These are phyloP conservation scores for Corythornis vintsioides DNA, from an alignment of 2,113 vertebrate species.

Conservation along the genomic window DNA sequence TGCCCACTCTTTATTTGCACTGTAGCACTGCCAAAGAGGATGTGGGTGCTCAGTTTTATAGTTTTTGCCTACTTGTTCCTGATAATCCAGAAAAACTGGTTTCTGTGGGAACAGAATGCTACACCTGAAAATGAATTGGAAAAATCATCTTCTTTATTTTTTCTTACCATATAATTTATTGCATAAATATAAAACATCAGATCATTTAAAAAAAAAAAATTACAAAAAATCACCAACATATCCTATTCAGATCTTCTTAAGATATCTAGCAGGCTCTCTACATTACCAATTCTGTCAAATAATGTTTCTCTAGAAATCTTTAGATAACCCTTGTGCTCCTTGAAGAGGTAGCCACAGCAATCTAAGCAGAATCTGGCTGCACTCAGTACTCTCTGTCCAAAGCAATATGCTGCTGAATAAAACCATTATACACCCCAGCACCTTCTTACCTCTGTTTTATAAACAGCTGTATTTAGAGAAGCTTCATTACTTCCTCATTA, in stretches of 20 bases:
- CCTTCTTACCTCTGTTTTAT: slow-evolving; percentile 21
- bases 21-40: slow-evolving; percentile 29
- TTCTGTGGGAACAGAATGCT: not conserved
- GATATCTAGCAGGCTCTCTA: not conserved
- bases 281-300: not conserved
- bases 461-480: slow-evolving; percentile 37
- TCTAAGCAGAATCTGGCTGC: not conserved
- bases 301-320: not conserved
- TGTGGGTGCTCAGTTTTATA: not conserved
- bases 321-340: not conserved
- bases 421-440: not conserved
- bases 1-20: slow-evolving; percentile 18
- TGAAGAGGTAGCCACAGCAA: not conserved
- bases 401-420: not conserved
- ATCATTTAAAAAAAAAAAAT: not conserved
- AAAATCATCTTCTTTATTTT: not conserved
- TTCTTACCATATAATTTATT: not conserved
- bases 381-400: not conserved
- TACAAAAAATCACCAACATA: not conserved
- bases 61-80: not conserved
- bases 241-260: not conserved
- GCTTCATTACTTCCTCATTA: slow-evolving; percentile 45
- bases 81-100: slow-evolving; percentile 55
- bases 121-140: not conserved
- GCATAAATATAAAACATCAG: not conserved